A percentile compares a stretch with the other conserved stretches of the same genome.
Evolutionary conservation across 2,797 vertebrate species (phyloP).

Genomic region (Helarctos malayanus): DNA sequence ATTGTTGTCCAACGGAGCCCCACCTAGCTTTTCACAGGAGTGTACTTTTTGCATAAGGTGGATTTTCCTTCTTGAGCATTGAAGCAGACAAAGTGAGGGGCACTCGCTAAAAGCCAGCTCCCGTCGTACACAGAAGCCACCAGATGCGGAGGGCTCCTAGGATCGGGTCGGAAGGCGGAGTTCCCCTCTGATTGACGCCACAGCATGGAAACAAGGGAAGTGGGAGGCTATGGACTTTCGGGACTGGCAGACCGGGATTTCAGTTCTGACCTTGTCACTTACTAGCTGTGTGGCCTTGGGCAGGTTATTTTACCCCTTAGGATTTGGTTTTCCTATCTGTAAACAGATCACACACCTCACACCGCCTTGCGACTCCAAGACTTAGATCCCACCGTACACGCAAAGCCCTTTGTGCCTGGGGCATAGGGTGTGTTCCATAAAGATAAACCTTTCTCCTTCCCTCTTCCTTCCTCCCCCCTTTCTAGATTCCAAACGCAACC

Average conservation of each 20-base stretch:
- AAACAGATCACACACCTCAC: background rate
- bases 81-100: background rate
- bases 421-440: rapidly evolving
- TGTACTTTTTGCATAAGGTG: background rate
- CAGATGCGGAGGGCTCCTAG: no score
- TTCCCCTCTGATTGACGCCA: background rate
- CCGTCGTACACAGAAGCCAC: background rate
- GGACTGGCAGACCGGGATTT: background rate
- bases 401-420: background rate
- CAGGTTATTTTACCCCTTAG: background rate
- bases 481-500: background rate
- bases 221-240: background rate
- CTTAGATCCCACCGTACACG: background rate
- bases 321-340: background rate
- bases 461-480: background rate
- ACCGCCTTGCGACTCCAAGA: background rate
- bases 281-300: background rate
- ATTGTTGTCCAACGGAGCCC: rapidly evolving
- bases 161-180: background rate
- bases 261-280: background rate
- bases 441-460: background rate
- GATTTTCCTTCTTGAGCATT: background rate
- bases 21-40: background rate
- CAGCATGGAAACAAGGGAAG: background rate
- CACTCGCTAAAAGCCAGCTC: background rate